Percentiles rank a stretch among this genome's conserved stretches.
Conservation (phyloP, 2,797 vertebrate species). For the Enteromius trimaculatus region DNA sequence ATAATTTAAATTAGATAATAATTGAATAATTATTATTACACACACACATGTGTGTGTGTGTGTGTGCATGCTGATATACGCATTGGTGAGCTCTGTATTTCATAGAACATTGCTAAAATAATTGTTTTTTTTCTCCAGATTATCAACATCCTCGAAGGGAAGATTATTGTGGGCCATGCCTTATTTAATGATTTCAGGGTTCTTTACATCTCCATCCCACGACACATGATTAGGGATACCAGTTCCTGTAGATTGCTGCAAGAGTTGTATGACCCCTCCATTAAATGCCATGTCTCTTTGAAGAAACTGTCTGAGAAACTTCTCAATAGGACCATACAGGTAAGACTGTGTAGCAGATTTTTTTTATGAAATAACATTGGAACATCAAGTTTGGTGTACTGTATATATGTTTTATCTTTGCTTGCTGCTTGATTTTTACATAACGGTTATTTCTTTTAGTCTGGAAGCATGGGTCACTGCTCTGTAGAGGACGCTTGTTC, state of each 20-base stretch:
- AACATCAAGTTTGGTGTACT: background rate
- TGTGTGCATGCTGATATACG: background rate
- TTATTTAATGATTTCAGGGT: slow-evolving; percentile 88
- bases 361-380: background rate
- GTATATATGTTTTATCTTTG: background rate
- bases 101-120: background rate
- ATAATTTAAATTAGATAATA: too few species aligned
- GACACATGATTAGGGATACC: slow-evolving; percentile 87
- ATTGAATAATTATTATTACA: too few species aligned
- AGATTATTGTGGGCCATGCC: slow-evolving; percentile 91
- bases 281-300: slow-evolving; percentile 75
- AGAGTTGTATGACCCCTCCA: slow-evolving; percentile 68
- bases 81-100: background rate
- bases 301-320: slow-evolving; percentile 82
- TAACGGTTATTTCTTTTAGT: slow-evolving; percentile 69
- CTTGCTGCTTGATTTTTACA: background rate
- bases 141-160: slow-evolving; percentile 84
- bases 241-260: slow-evolving; percentile 73
- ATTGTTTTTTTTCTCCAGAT: slow-evolving; percentile 75
- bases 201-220: slow-evolving; percentile 81
- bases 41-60: too few species aligned
- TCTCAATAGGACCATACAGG: slow-evolving; percentile 90
- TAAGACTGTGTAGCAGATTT: slow-evolving; percentile 58
- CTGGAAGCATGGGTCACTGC: slow-evolving; percentile 82
- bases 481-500: slow-evolving; percentile 90